These are phyloP conservation scores for Theretra japonica DNA, from an alignment of 2,888 invertebrate genomes.

Conservation along the genomic window DNA sequence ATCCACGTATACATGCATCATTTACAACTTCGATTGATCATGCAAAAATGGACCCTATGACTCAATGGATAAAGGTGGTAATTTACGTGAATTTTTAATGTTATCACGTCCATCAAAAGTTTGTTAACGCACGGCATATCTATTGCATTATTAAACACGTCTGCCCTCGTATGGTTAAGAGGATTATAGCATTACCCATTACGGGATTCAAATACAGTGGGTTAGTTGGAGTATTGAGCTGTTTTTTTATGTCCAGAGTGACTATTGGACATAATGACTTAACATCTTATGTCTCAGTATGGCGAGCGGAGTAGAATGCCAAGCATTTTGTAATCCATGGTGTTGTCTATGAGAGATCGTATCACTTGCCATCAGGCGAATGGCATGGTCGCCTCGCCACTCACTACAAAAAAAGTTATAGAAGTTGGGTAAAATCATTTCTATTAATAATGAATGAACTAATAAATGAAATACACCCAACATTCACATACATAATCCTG, in stretches of 20 bases:
- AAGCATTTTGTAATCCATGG: no score
- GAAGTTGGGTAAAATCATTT: no score
- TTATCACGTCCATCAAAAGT: conserved; percentile 24
- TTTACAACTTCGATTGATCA: background rate
- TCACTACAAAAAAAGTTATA: no score
- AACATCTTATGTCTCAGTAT: no score
- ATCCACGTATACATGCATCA: background rate
- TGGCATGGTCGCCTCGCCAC: no score
- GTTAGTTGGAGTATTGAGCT: background rate
- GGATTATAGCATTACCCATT: conserved; percentile 30
- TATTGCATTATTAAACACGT: conserved; percentile 28
- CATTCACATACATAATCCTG: no score
- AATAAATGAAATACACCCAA: no score
- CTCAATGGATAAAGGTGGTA: background rate
- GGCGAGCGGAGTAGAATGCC: no score
- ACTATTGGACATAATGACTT: no score
- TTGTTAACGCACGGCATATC: conserved; percentile 9
- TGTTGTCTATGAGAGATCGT: no score
- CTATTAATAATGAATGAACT: no score
- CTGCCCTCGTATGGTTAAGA: conserved; percentile 30
- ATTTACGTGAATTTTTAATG: conserved; percentile 25
- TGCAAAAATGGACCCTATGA: background rate
- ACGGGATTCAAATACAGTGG: conserved; percentile 18
- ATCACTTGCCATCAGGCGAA: no score
- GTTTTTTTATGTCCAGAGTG: background rate